Evolutionary conservation across 37 sponge, comb jelly and placozoan genomes (phyloP), one percentile per base, ranked within the genome.

Genomic region (Petrosia ficiformis): DNA sequence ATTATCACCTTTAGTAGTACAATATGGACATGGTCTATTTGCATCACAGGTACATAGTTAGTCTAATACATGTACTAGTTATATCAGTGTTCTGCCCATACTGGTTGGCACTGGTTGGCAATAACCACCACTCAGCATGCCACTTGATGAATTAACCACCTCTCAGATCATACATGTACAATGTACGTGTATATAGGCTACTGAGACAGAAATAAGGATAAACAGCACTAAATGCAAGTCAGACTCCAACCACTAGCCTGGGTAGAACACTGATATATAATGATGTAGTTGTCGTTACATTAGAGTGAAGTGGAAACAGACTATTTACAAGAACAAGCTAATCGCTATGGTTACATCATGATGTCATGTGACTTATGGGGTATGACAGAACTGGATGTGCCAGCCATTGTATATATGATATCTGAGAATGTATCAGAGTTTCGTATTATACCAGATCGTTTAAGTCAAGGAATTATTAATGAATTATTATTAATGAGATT

Each of bases 1-100:
- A 30, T 66, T 37, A 2, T 79, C 78, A 19, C 26, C 74, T 2
- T 30, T 37, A 35, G 48, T 81, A 26, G 48, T 90, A 0, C 91
- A 90, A 59, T 90, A 85, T 74, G 91, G 91, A 1, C 91, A 90
- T 54, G 91, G 91, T 24, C 83, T 90, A 3, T 90, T 90, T 82
- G 82, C 83, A 2, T 48, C 33, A 42, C 86, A 86, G 75, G 86
- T 86, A 57, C 33, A 34, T 26, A 56, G n/a, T n/a, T n/a, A n/a
- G n/a, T n/a, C n/a, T n/a, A n/a, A n/a, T n/a, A n/a, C n/a, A n/a
- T n/a, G 26, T 32, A 19, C 70, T 28, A n/a, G n/a, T n/a, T n/a
- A n/a, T n/a, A 11, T 36, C 25, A 22, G n/a, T n/a, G n/a, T n/a
- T n/a, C n/a, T n/a, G n/a, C n/a, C n/a, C n/a, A n/a, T n/a, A n/a